Base-by-base conservation (phyloP, 2,888 invertebrate genomes). In the Rhodophaea formosa region DNA sequence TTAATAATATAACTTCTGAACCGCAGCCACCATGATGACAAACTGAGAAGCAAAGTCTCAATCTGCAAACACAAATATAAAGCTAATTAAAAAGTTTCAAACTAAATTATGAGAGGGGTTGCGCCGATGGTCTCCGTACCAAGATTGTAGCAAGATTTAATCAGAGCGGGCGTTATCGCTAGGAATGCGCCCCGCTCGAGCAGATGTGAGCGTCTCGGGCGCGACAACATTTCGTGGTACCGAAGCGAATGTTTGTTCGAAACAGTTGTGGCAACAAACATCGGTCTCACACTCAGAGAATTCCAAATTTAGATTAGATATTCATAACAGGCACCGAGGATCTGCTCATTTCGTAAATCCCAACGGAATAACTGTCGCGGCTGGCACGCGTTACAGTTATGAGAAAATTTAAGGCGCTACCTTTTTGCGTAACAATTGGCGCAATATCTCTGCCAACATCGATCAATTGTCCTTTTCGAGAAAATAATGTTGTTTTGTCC, bases 1-100 rank as follows among this genome's bases (percentile, higher is more conserved):
- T 83, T 86, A 84, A 84, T 87, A 85, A 85, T 80, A 82, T 82
- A 88, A 88, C 85, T 88, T 88, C 67, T 73, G 66, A 78, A 80
- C 88, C 90, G 74, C 88, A 82, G 73, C 72, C 78, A 78, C 76
- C 79, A 73, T 79, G 86, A 86, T 87, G 85, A 85, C 86, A 84
- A 86, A 89, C 86, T 78, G 75, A 79, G 77, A 81, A 77, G 72
- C 80, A 68, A 90, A 86, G 87, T 87, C 91, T 91, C 91, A 88
- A 91, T 91, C 88, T 85, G 82, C 88, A 90, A 91, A 91, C 88
- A 91, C 90, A 91, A 91, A 91, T 88, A 90, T 90, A 90, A 91
- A 91, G 88, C 90, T 91, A 91, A 91, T 91, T 91, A 89, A 91
- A 91, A 91, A 91, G 90, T 91, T 91, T 84, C 80, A 84, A 91